These are phyloP conservation scores for Phylloscopus whistleri DNA, from an alignment of 2,113 vertebrate species.

Conservation along the genomic window DNA sequence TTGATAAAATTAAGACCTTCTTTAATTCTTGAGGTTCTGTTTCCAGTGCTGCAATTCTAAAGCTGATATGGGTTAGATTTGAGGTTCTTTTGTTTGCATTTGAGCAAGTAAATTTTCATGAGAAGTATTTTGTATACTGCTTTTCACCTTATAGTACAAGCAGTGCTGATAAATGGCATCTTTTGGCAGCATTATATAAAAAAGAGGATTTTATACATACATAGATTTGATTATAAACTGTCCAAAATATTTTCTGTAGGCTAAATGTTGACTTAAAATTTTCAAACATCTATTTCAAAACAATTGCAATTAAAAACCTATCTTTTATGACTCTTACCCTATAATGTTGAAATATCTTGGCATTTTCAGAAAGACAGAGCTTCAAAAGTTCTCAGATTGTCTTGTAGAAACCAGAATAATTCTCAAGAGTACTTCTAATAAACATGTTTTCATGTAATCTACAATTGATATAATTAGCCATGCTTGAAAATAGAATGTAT, in stretches of 20 bases:
- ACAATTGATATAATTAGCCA: neutral
- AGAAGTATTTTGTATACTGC: neutral
- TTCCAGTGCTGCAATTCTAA: neutral
- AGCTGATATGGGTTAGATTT: neutral
- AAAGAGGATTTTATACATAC: neutral
- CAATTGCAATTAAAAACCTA: neutral
- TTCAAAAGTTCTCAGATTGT: neutral
- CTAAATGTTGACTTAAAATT: neutral
- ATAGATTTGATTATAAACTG: neutral
- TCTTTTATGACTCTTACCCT: constrained; percentile 31
- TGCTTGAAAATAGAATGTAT: neutral
- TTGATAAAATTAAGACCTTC: neutral
- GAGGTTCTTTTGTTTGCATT: neutral
- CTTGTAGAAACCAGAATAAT: neutral
- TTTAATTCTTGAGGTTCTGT: neutral
- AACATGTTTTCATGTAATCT: neutral
- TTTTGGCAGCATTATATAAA: neutral
- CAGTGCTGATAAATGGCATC: neutral
- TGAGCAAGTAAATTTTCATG: neutral
- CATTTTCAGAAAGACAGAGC: constrained; percentile 18
- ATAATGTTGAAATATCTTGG: constrained; percentile 15
- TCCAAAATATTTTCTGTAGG: neutral
- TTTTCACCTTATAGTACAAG: neutral
- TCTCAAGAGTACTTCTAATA: neutral
- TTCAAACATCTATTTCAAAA: neutral